These are phyloP conservation scores for Xyrauchen texanus DNA, from an alignment of 2,113 vertebrate species.

Conservation along the genomic window DNA sequence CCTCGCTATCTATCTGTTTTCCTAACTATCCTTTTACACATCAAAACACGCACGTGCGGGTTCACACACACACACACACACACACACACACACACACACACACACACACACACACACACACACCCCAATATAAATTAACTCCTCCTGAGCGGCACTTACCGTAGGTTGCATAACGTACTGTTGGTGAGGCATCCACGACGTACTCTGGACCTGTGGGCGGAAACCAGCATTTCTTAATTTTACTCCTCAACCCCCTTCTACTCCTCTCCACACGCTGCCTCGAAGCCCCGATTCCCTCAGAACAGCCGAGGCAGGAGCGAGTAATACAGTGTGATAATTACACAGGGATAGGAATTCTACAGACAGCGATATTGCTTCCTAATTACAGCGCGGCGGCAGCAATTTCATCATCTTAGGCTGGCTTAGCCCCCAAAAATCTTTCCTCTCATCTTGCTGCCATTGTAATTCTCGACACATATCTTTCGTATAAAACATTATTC, in stretches of 20 bases:
- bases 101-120: constrained; percentile 18
- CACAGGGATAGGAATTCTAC: constrained; percentile 61
- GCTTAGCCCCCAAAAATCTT: constrained; percentile 63
- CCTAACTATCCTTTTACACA: not conserved
- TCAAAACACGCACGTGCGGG: too few species aligned
- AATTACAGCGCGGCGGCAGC: constrained; percentile 69
- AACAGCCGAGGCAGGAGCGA: constrained; percentile 52
- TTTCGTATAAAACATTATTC: constrained; percentile 47
- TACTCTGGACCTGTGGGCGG: constrained; percentile 92
- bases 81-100: constrained; percentile 19
- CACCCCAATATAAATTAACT: constrained; percentile 35
- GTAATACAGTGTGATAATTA: constrained; percentile 57
- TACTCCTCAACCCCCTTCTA: constrained; percentile 32
- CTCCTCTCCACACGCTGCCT: constrained; percentile 7
- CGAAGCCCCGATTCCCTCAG: constrained; percentile 33
- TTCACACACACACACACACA: too few species aligned
- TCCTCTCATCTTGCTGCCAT: constrained; percentile 67
- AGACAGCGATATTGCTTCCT: constrained; percentile 69
- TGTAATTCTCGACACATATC: constrained; percentile 48
- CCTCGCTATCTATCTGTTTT: constrained; percentile 12
- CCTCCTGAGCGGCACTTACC: constrained; percentile 83
- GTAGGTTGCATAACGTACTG: constrained; percentile 99
- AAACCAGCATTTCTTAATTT: constrained; percentile 51
- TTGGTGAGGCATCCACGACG: constrained; percentile 99
- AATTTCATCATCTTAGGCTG: constrained; percentile 76